A percentile compares a stretch with the other conserved stretches of the same genome.
phyloP scores from a whole-genome alignment of 37 sponge, comb jelly and placozoan species.

The Oscarella lobularis region DNA sequence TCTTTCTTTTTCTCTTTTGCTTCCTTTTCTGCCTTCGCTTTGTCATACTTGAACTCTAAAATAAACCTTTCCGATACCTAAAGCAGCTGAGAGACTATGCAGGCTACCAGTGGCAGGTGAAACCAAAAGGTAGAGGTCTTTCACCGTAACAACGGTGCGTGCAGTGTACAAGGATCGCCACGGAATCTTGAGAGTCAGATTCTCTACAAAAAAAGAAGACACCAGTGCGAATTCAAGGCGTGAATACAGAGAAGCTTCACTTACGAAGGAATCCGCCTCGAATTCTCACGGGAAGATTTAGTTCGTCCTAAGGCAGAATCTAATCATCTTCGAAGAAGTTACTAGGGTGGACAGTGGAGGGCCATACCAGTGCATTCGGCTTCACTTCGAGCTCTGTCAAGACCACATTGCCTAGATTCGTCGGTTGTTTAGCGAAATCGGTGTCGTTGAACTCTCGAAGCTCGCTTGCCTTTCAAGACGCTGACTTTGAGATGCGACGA shows the following conservation, averaged over 20 bases:
- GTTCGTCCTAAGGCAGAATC: not conserved
- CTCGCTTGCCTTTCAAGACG: no score
- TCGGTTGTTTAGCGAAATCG: no score
- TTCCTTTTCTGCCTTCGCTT: not conserved
- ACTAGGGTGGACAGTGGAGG: no score
- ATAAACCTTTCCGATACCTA: no score
- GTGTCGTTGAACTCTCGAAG: no score
- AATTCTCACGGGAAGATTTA: not conserved
- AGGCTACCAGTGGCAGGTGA: no score
- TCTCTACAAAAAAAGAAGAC: no score
- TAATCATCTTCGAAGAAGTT: no score
- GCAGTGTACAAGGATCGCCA: not conserved
- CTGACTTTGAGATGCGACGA: constrained; percentile 58
- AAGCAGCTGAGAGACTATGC: no score
- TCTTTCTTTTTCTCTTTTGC: not conserved
- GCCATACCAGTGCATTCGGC: not conserved
- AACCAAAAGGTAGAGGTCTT: not conserved
- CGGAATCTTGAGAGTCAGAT: not conserved
- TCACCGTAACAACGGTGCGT: not conserved
- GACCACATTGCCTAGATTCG: not conserved
- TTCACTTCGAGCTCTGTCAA: not conserved
- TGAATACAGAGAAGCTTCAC: no score
- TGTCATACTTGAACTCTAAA: not conserved
- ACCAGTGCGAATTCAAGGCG: no score
- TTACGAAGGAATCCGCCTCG: not conserved